phyloP scores from a whole-genome alignment of 1,140 invertebrate species.

The Aphidius ervi region DNA sequence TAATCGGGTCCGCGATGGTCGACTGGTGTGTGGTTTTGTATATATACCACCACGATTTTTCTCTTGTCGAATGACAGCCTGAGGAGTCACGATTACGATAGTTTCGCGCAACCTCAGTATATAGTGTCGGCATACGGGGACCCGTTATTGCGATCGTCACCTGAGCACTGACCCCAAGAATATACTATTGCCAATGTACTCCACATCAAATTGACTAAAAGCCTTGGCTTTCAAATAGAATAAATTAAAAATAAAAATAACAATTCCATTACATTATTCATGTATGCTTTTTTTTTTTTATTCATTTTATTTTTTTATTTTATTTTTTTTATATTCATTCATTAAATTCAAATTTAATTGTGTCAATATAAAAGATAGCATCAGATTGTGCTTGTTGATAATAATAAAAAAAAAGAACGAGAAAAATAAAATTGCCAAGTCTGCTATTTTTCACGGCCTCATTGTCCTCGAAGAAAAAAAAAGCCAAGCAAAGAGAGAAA shows the following conservation, averaged over 20 bases:
- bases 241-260: no score
- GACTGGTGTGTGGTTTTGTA: conserved; percentile 1
- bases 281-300: no score
- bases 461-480: conserved; percentile 29
- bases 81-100: conserved; percentile 29
- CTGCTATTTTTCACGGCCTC: conserved; percentile 39
- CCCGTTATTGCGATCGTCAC: conserved; percentile 34
- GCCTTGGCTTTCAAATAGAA: no score
- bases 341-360: no score
- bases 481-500: no score
- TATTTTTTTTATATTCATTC: no score
- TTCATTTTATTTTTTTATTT: no score
- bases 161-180: conserved; percentile 35
- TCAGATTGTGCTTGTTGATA: neutral
- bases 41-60: conserved; percentile 6
- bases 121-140: conserved; percentile 8
- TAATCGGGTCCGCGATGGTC: neutral
- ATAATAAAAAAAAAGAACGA: conserved; percentile 9
- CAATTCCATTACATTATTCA: no score
- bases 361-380: no score
- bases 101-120: conserved; percentile 22
- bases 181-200: neutral
- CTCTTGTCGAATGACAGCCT: conserved; percentile 20
- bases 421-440: conserved; percentile 26
- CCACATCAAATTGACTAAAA: no score